Evolutionary conservation across 2,888 invertebrate species (phyloP).

Genomic region (Melitaea athalia): DNA sequence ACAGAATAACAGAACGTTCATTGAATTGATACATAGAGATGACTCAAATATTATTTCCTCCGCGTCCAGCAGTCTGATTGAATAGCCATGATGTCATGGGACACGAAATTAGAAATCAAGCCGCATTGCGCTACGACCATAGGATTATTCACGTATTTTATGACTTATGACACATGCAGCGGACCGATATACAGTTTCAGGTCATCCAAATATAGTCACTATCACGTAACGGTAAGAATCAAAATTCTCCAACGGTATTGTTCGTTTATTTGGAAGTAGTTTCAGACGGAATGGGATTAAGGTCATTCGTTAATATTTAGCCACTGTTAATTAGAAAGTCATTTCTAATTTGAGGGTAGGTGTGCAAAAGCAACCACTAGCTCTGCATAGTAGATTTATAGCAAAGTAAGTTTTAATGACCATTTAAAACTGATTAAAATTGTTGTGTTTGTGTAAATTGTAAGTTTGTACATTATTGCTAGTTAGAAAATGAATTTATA

Average conservation of each 20-base stretch:
- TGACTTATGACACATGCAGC: conserved; percentile 43
- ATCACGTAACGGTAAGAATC: conserved; percentile 13
- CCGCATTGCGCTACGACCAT: conserved; percentile 34
- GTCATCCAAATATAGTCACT: conserved; percentile 24
- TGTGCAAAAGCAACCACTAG: neutral
- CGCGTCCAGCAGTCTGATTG: conserved; percentile 44
- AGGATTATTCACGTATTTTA: conserved; percentile 47
- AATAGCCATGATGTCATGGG: conserved; percentile 45
- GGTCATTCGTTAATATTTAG: conserved; percentile 39
- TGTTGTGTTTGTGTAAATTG: too few relatives aligned
- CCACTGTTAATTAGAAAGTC: conserved; percentile 29
- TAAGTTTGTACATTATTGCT: too few relatives aligned
- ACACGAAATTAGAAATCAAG: conserved; percentile 46
- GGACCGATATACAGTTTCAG: conserved; percentile 17
- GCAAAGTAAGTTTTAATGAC: too few relatives aligned
- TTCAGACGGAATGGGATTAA: conserved; percentile 32
- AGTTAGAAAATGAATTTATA: too few relatives aligned
- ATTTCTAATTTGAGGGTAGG: conserved; percentile 27
- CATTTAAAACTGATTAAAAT: too few relatives aligned
- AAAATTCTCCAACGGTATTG: conserved; percentile 17
- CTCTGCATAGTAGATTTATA: too few relatives aligned
- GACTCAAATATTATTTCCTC: conserved; percentile 32
- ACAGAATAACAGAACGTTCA: conserved; percentile 26
- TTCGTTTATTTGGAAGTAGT: conserved; percentile 14
- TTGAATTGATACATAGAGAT: conserved; percentile 28